Base-by-base conservation (phyloP, 1,140 invertebrate species). In the Maconellicoccus hirsutus region DNA sequence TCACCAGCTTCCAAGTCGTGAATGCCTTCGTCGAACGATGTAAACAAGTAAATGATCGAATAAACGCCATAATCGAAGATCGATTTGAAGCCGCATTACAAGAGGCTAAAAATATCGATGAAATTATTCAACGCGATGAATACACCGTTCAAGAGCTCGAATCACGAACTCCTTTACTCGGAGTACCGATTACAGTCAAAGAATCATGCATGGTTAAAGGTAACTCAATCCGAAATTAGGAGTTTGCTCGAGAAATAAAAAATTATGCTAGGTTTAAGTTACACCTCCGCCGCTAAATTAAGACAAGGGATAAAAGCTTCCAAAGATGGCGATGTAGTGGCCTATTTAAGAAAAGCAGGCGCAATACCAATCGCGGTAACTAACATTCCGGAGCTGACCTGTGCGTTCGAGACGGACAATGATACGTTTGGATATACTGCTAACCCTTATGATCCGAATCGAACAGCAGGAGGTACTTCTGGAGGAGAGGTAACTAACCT, bases 341-440 rank as follows among this genome's bases (percentile, higher is more conserved):
- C 78, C 25, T 79, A 84, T 16, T 82, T 91, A 16, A 84, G 85
- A 74, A 78, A 86, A 42, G 88, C 90, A 52, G 92, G 95, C 19
- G 92, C 88, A 16, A 95, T 98, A 74, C 87, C 89, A 4, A 78
- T 96, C 10, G 84, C 86, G n/a, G 87, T 93, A 0, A 95, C 92
- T 16, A 98, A 96, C 79, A 89, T 91, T 0, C 93, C 94, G 1
- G 94, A 98, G 78, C 80, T 94, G 16, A 93, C 91, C 74, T 83
- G 94, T 83, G 90, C 88, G 79, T 94, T 89, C 86, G 94, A 98
- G 79, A 91, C 89, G 0, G 87, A 84, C 73, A 98, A 98, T 80
- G 88, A 87, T 71, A 83, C 95, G 0, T 91, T 89, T 70, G 96
- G 96, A 0, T 81, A 85, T 21, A 94, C 94, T 0, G 86, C 84